Evolutionary conservation across 2,888 invertebrate genomes (phyloP), one percentile per base, ranked within the genome.

Genomic region (Lucinisca nassula): DNA sequence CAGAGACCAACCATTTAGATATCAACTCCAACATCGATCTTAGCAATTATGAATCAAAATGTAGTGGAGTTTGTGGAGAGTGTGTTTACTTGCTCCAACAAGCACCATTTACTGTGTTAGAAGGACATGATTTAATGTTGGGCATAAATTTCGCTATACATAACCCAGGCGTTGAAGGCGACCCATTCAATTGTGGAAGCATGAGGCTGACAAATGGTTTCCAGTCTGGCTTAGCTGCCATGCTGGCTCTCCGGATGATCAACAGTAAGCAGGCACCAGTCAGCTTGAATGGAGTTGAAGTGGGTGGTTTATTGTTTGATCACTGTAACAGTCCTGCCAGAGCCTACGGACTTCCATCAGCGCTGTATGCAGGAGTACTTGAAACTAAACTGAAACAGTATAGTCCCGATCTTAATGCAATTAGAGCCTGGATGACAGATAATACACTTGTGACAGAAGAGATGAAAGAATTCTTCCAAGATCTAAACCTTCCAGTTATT

Each of bases 401-500:
- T 24, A 80, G 61, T 32, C 90, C 79, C n/a, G 87, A 80, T 72
- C 75, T 85, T 37, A 89, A 88, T 35, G 82, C 90, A 0, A 90
- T 95, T 6, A 77, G 93, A 37, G 92, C 92, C 1, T 95, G 95
- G 95, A 49, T 95, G 58, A 94, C 94, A 0, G 94, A 94, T 85
- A 93, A 88, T 81, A 92, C 93, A 6, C 79, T 89, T 10, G 92
- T 92, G 8, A 93, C 93, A 0, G 90, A 85, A 3, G 85, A 92
- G 32, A 89, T 91, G 85, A 87, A 89, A 17, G 84, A 86, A n/a
- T 82, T 92, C 91, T 95, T 97, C 14, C 90, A 84, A n/a, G 87
- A 89, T 24, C 81, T 97, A 92, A 95, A 96, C 76, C 96, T 97
- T 27, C 97, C 97, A 1, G 97, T 97, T 92, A 94, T 96, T 78